phyloP scores from a whole-genome alignment of 2,797 vertebrate species.

The Channa striata region DNA sequence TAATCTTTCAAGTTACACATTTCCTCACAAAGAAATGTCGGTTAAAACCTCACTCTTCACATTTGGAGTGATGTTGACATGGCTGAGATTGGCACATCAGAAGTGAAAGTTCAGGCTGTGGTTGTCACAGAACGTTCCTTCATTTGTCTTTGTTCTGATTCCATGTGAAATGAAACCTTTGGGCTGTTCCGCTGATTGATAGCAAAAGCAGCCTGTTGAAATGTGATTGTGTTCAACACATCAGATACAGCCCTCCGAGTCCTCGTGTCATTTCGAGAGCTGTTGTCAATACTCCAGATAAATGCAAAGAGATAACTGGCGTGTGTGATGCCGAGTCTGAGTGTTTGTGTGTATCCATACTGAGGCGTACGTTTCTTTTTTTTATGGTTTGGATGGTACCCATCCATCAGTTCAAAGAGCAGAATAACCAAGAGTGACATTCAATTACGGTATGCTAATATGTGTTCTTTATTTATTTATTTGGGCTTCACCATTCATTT shows the following conservation, averaged over 20 bases:
- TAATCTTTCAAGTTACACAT: not conserved
- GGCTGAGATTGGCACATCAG: constrained; percentile 8
- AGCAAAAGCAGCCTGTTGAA: constrained; percentile 15
- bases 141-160: constrained; percentile 17
- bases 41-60: not conserved
- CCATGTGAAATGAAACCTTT: constrained; percentile 34
- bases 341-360: constrained; percentile 16
- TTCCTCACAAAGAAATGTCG: not conserved
- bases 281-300: constrained; percentile 55
- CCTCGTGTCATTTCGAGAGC: constrained; percentile 40
- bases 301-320: constrained; percentile 51
- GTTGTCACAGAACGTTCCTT: not conserved
- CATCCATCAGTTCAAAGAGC: constrained; percentile 79
- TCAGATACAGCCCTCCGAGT: constrained; percentile 29
- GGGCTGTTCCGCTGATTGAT: constrained; percentile 26
- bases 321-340: constrained; percentile 16
- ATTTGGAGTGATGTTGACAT: not conserved
- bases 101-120: constrained; percentile 1
- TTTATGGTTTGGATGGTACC: constrained; percentile 50
- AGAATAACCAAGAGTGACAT: constrained; percentile 83
- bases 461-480: constrained; percentile 78
- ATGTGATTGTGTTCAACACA: constrained; percentile 32
- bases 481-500: constrained; percentile 75
- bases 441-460: constrained; percentile 85
- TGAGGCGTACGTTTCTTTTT: constrained; percentile 17